Evolutionary conservation across 1,140 invertebrate species (phyloP), one percentile per base, ranked within the genome.

Genomic region (Drosophila bocqueti): DNA sequence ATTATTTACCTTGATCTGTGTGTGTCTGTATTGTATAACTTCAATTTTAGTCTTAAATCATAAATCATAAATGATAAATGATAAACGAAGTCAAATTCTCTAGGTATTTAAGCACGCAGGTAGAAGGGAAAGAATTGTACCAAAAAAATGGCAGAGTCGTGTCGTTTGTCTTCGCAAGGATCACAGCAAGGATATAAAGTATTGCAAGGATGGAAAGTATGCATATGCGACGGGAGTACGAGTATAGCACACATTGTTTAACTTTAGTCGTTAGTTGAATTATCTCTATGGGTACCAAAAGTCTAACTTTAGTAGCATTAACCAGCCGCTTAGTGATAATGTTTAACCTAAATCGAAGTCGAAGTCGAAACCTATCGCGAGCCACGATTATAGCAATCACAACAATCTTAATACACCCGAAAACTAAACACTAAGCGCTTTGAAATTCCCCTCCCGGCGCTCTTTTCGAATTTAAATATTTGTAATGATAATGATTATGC

Each of bases 401-500:
- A 40, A 45, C 29, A 38, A 45, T 31, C 65, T 24, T 58, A 57
- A 62, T 18, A 52, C 60, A 62, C 13, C 24, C 43, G 47, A 45
- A 26, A 59, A 62, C 42, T 73, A 66, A 86, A 81, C 62, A 83
- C 83, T 89, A 89, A 75, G 85, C 84, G 81, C 85, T 81, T 81
- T 90, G 69, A 81, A 57, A 75, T 73, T 83, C 54, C 31, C 49
- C 52, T 76, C 63, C 72, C 21, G 21, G 84, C 84, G 84, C 84
- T 89, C 84, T 90, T 84, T 89, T 89, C 84, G 84, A 89, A 89
- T 89, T 89, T 89, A 89, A 89, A 84, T 89, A 89, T 81, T 75
- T 90, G 59, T 89, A 89, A 89, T 83, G 49, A 40, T 57, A 55
- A 38, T 38, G 52, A 24, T 65, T 66, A 86, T 67, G 69, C 71